These are phyloP conservation scores for Limulus polyphemus DNA, from an alignment of 2,888 invertebrate species.

Conservation along the genomic window DNA sequence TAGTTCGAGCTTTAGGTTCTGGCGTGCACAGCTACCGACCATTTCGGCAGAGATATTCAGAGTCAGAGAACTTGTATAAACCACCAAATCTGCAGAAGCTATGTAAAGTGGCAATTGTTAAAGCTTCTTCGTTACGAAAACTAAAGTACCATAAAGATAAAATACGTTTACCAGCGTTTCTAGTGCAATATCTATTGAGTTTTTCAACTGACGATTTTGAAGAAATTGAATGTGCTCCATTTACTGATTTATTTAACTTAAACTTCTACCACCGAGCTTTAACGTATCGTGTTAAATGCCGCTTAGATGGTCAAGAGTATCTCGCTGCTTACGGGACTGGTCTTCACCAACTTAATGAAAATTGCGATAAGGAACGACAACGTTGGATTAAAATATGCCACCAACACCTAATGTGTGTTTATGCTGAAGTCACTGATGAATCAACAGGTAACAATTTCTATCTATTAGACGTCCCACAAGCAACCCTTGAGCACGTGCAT, in stretches of 20 bases:
- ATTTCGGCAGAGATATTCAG: constrained; percentile 7
- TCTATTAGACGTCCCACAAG: constrained; percentile 31
- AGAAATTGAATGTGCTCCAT: constrained; percentile 25
- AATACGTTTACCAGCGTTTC: constrained; percentile 29
- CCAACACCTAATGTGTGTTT: constrained; percentile 30
- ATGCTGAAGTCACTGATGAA: constrained; percentile 28
- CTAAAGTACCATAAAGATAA: constrained; percentile 26
- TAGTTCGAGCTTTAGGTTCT: constrained; percentile 16
- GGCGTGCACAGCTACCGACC: constrained; percentile 24
- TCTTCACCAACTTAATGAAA: constrained; percentile 7
- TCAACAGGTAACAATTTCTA: constrained; percentile 28
- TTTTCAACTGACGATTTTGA: constrained; percentile 32
- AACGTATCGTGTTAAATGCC: constrained; percentile 19
- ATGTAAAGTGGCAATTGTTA: constrained; percentile 30
- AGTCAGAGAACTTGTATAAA: not conserved
- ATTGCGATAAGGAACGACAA: constrained; percentile 6
- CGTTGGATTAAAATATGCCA: constrained; percentile 30
- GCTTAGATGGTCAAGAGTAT: constrained; percentile 19
- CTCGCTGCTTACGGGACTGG: constrained; percentile 20
- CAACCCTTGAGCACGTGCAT: constrained; percentile 30
- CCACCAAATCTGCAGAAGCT: constrained; percentile 26
- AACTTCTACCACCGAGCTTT: constrained; percentile 22
- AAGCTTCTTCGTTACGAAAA: constrained; percentile 28
- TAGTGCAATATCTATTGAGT: constrained; percentile 29
- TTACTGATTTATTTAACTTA: constrained; percentile 20